These are phyloP conservation scores for Grus americana DNA, from an alignment of 2,113 vertebrate species.

Conservation along the genomic window DNA sequence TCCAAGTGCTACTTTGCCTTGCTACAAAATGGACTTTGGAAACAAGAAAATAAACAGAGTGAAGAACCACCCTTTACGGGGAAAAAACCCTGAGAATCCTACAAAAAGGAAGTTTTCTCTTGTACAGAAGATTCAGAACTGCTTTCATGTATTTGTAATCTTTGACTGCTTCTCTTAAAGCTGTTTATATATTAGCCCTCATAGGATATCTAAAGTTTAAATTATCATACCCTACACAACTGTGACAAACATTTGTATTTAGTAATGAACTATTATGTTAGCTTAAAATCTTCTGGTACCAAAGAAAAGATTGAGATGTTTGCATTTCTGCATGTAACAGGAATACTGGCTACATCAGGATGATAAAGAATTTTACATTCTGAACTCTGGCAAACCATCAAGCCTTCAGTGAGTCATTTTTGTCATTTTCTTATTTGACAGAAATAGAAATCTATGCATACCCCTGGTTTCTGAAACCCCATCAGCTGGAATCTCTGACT, in stretches of 20 bases:
- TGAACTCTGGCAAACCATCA: neutral
- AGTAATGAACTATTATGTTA: neutral
- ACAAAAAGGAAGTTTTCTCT: neutral
- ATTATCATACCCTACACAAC: neutral
- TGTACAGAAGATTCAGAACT: neutral
- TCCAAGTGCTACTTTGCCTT: neutral
- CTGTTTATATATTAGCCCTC: neutral
- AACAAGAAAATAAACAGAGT: neutral
- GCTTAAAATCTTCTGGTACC: neutral
- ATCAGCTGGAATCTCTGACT: neutral
- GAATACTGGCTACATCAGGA: neutral
- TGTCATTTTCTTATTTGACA: neutral
- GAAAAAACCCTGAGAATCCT: neutral
- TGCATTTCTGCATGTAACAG: neutral
- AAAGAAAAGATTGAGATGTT: neutral
- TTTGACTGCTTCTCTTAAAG: neutral
- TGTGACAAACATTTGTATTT: neutral
- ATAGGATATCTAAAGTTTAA: neutral
- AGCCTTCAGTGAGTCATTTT: neutral
- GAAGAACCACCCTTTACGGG: neutral
- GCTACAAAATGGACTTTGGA: neutral
- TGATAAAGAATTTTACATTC: neutral
- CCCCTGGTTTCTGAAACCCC: neutral
- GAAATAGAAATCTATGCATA: neutral
- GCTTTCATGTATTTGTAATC: neutral